A percentile compares a stretch with the other conserved stretches of the same genome.
phyloP scores from a whole-genome alignment of 2,888 invertebrate species.

The Portevinia maculata region DNA sequence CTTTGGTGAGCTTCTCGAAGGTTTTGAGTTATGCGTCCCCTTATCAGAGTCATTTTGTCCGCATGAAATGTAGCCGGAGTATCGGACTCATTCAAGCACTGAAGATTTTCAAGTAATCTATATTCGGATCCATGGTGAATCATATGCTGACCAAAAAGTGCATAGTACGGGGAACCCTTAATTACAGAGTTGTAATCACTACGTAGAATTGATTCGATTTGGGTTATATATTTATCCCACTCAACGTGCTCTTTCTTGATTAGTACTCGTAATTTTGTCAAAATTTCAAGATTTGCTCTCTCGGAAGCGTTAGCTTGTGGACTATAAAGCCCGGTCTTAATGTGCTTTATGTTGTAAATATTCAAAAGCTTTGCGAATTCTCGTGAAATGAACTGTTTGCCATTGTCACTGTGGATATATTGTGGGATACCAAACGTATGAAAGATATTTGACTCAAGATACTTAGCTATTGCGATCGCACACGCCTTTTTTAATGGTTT shows the following conservation, averaged over 20 bases:
- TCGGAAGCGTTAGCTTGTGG: slow-evolving; percentile 8
- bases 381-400: neutral
- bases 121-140: neutral
- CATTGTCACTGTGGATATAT: neutral
- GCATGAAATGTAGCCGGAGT: no score
- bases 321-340: neutral
- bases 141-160: neutral
- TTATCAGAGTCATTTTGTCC: no score
- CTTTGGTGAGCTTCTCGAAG: no score
- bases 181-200: neutral
- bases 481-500: slow-evolving; percentile 20
- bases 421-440: neutral
- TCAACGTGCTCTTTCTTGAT: neutral
- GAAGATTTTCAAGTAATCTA: neutral
- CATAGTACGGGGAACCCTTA: neutral
- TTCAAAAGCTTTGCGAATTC: neutral
- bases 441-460: neutral
- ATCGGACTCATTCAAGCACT: no score
- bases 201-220: neutral
- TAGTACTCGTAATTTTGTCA: neutral
- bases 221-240: slow-evolving; percentile 8
- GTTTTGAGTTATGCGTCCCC: no score
- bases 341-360: neutral
- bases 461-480: neutral
- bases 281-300: slow-evolving; percentile 6